Conservation (phyloP, 1,140 invertebrate species). For the Acromyrmex heyeri region DNA sequence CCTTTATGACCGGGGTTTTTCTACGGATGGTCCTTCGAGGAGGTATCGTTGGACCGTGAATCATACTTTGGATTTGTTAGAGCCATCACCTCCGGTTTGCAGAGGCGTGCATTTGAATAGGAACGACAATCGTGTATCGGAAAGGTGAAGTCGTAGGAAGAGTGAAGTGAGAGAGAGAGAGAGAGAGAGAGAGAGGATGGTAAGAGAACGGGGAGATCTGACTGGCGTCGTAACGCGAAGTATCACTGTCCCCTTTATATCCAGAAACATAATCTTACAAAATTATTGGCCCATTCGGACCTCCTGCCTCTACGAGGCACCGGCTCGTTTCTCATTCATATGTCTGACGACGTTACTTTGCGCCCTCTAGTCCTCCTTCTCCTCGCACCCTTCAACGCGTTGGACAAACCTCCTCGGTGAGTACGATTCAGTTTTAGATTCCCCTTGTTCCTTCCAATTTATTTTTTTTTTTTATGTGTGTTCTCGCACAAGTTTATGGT, state of each 20-base stretch:
- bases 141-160: constrained; percentile 34
- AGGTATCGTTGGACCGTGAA: constrained; percentile 62
- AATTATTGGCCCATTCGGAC: constrained; percentile 82
- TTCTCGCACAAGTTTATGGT: neutral
- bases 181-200: neutral
- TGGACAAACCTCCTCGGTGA: neutral
- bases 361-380: constrained; percentile 59
- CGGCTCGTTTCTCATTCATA: constrained; percentile 80
- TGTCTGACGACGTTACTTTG: constrained; percentile 76
- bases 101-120: constrained; percentile 80
- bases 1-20: constrained; percentile 32
- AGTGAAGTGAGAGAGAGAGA: neutral
- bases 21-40: neutral
- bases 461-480: neutral
- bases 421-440: constrained; percentile 39
- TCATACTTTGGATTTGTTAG: constrained; percentile 70
- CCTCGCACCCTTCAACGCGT: constrained; percentile 8
- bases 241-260: constrained; percentile 78
- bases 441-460: neutral
- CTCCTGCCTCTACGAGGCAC: constrained; percentile 78
- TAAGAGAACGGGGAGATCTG: constrained; percentile 35
- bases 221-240: constrained; percentile 76
- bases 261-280: constrained; percentile 80
- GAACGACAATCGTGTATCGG: constrained; percentile 79
- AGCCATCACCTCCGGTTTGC: constrained; percentile 69